These are phyloP conservation scores for Sapajus apella DNA, from an alignment of 2,113 vertebrate genomes.

Conservation along the genomic window DNA sequence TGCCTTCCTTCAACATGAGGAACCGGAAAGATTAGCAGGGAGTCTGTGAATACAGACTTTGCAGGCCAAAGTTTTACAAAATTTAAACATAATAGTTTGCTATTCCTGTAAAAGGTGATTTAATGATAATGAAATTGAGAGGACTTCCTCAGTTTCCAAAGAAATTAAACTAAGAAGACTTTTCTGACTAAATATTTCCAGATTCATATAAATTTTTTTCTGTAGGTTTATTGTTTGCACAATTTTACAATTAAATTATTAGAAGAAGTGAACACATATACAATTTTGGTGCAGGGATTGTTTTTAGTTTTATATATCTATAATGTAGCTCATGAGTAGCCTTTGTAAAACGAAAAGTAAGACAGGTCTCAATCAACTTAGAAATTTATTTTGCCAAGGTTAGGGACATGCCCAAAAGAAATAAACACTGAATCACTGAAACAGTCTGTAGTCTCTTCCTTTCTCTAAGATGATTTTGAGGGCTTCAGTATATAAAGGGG, in stretches of 20 bases:
- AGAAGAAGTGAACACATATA: neutral
- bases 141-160: neutral
- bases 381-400: too few species aligned
- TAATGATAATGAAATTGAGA: neutral
- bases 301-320: neutral
- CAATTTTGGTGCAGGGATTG: neutral
- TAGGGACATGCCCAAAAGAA: too few species aligned
- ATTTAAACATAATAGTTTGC: neutral
- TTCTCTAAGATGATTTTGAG: too few species aligned
- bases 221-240: neutral
- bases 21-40: conserved; percentile 13
- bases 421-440: too few species aligned
- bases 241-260: neutral
- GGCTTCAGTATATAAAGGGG: too few species aligned
- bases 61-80: neutral
- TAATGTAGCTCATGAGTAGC: neutral
- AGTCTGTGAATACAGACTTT: neutral
- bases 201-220: neutral
- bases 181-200: neutral
- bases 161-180: neutral
- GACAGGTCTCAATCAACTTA: too few species aligned
- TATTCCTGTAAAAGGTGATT: neutral
- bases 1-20: conserved; percentile 37
- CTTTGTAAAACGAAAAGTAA: neutral
- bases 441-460: too few species aligned